Percentiles rank a stretch among this genome's conserved stretches.
phyloP scores from a whole-genome alignment of 2,113 vertebrate genomes.

The Cromileptes altivelis region DNA sequence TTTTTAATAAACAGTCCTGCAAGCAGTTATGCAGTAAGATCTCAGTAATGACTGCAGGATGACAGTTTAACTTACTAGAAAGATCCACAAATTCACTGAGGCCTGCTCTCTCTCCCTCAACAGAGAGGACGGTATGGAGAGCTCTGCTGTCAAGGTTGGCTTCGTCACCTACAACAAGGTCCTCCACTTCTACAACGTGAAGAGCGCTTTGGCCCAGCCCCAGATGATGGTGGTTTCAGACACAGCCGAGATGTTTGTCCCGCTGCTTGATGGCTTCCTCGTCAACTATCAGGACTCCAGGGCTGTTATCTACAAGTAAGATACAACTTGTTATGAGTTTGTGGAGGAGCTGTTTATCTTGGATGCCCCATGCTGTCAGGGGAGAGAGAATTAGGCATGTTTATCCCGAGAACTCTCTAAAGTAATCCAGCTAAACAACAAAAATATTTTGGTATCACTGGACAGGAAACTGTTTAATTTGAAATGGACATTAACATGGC shows the following conservation, averaged over 20 bases:
- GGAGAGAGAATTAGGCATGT: not conserved
- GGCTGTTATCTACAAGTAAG: slow-evolving; percentile 93
- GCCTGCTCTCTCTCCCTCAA: slow-evolving; percentile 6
- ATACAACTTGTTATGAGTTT: not conserved
- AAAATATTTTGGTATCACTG: not conserved
- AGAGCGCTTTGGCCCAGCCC: slow-evolving; percentile 94
- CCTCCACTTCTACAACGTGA: slow-evolving; percentile 97
- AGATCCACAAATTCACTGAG: not conserved
- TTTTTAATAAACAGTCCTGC: too few relatives aligned
- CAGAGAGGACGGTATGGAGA: slow-evolving; percentile 90
- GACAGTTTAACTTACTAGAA: not conserved
- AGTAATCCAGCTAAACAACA: not conserved
- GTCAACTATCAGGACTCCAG: slow-evolving; percentile 93
- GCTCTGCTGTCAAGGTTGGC: slow-evolving; percentile 90
- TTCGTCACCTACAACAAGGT: slow-evolving; percentile 97
- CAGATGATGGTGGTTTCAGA: slow-evolving; percentile 99
- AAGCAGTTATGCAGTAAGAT: not conserved
- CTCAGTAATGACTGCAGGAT: not conserved
- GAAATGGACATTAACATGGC: not conserved
- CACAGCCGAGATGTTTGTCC: slow-evolving; percentile 93
- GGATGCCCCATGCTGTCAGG: not conserved
- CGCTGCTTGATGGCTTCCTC: slow-evolving; percentile 94
- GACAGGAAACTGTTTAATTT: not conserved
- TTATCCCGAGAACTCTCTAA: not conserved
- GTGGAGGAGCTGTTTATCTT: not conserved